Base-by-base conservation (phyloP, 2,888 invertebrate species). In the Palloptera scutellata region DNA sequence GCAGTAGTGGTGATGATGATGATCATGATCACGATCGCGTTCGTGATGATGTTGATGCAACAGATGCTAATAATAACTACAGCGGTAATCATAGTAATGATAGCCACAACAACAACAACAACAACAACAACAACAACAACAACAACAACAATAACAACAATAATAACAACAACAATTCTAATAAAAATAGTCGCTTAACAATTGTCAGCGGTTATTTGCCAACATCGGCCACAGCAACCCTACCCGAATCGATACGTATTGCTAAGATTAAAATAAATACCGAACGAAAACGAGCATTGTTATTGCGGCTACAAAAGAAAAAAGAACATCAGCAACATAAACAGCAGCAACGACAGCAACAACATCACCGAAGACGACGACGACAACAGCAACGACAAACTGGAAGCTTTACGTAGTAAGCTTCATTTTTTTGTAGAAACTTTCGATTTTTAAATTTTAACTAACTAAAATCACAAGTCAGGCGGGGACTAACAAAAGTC, bases 231-330 rank as follows among this genome's bases (percentile, higher is more conserved):
- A 80, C 83, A 48, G 73, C 78, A 52, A 74, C 72, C 15, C 67
- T 83, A 71, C 83, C 83, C 67, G 83, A 83, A 68, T 82, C 81
- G 20, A 78, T 83, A 68, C 79, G 79, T 59, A 76, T 83, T 59
- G 83, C 79, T 54, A 80, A 82, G 75, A 78, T 79, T 45, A 82
- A 82, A 75, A 80, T 83, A 59, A 79, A 82, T 71, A 77, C 79
- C 55, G 81, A 80, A 67, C 80, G 77, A 8, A 75, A 76, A 17
- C 77, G 81, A 30, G 73, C 77, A 65, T 69, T 77, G 66, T 72
- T 77, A 64, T 68, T 78, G 62, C 74, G 73, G 19, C 75, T 77
- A 42, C 77, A 76, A 13, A 71, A 74, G 30, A 30, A 30, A 30
- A 30, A 30, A 30, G 30, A 30, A 30, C 30, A 30, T 30, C 30